Conservation (phyloP, 1,140 invertebrate species). For the Theocolax elegans region DNA sequence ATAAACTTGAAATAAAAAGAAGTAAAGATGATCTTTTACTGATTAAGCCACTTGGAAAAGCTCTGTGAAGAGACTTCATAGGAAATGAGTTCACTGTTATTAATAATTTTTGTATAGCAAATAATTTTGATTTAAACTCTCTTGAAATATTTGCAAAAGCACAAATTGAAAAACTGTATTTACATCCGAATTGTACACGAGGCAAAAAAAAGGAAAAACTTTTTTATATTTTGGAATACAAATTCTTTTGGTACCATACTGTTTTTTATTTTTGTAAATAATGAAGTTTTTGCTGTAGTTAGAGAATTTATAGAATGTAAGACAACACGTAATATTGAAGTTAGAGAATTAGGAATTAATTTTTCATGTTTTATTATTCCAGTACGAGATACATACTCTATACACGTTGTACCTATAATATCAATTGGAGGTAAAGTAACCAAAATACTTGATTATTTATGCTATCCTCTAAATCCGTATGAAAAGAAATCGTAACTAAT, state of each 20-base stretch:
- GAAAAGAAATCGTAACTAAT: no score
- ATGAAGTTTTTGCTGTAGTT: not conserved
- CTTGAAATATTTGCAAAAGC: not conserved
- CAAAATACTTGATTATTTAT: not conserved
- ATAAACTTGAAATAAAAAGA: slow-evolving; percentile 3
- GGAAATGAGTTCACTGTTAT: not conserved
- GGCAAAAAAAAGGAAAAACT: slow-evolving; percentile 11
- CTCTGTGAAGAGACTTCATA: not conserved
- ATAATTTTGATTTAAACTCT: not conserved
- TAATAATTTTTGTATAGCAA: not conserved
- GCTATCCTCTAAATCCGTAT: no score
- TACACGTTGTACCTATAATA: not conserved
- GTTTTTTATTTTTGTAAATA: not conserved
- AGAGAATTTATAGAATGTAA: not conserved
- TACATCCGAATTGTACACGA: slow-evolving; percentile 25
- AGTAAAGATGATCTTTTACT: not conserved
- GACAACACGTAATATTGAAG: not conserved
- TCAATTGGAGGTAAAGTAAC: not conserved
- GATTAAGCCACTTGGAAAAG: not conserved
- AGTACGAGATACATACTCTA: not conserved
- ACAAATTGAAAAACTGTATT: no score
- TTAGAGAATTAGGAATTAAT: not conserved
- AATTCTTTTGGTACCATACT: not conserved
- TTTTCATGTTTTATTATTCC: slow-evolving; percentile 7
- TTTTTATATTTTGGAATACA: not conserved